Conservation (phyloP, 2,888 invertebrate genomes). For the Drosophila pseudotalamancana region DNA sequence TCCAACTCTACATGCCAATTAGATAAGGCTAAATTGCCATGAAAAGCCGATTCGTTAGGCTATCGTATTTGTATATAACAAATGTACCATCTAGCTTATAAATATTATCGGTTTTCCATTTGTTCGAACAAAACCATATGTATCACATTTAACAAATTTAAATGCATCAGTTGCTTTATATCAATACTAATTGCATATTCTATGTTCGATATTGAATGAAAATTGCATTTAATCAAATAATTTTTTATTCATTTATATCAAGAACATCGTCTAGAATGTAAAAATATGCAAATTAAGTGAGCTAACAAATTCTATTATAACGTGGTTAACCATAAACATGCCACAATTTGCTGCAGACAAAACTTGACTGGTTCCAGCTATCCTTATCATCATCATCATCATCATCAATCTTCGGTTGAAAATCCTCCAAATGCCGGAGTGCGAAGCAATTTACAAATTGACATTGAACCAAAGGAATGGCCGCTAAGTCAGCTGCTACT, state of each 20-base stretch:
- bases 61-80: too few relatives aligned
- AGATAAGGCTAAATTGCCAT: too few relatives aligned
- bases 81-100: too few relatives aligned
- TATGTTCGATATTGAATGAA: not conserved
- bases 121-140: too few relatives aligned
- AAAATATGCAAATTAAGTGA: not conserved
- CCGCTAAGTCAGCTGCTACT: not conserved
- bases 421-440: not conserved
- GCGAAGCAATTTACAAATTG: conserved; percentile 8
- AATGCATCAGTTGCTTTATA: too few relatives aligned
- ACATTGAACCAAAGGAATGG: not conserved
- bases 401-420: conserved; percentile 7
- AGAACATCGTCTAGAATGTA: not conserved
- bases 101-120: too few relatives aligned
- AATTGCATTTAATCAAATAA: not conserved
- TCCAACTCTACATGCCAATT: too few relatives aligned
- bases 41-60: too few relatives aligned
- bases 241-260: not conserved
- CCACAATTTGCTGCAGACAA: not conserved
- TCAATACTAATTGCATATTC: too few relatives aligned
- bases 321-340: not conserved
- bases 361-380: not conserved
- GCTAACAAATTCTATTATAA: conserved; percentile 1
- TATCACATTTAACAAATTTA: too few relatives aligned
- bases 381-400: not conserved